These are phyloP conservation scores for Cephus sareptanus DNA, from an alignment of 2,888 invertebrate species.

Conservation along the genomic window DNA sequence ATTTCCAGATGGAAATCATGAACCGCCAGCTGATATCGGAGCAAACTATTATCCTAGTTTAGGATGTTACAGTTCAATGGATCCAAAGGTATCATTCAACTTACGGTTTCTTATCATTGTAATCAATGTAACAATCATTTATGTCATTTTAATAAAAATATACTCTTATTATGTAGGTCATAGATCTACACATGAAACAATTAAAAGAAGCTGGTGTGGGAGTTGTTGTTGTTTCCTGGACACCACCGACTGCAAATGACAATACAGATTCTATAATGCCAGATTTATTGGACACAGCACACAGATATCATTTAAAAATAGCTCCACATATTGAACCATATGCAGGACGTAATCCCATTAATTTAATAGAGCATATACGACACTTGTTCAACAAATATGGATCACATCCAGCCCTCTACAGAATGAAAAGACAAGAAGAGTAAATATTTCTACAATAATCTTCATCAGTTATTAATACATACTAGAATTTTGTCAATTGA, in stretches of 20 bases:
- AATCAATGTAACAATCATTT: background rate
- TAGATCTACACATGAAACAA: conserved; percentile 72
- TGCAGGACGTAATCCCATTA: conserved; percentile 67
- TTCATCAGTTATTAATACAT: background rate
- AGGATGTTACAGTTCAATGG: conserved; percentile 69
- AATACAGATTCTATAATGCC: conserved; percentile 65
- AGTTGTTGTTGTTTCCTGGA: conserved; percentile 71
- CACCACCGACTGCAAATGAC: conserved; percentile 64
- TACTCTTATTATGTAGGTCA: conserved; percentile 47
- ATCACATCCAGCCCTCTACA: conserved; percentile 70
- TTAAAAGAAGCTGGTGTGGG: conserved; percentile 72
- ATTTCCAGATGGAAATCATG: conserved; percentile 67
- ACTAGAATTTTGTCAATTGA: conserved; percentile 4
- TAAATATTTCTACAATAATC: conserved; percentile 28
- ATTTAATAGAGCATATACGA: conserved; percentile 66
- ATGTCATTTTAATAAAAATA: background rate
- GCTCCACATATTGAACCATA: conserved; percentile 74
- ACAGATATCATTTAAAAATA: conserved; percentile 68
- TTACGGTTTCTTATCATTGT: conserved; percentile 1
- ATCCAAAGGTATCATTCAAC: conserved; percentile 50
- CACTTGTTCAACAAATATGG: conserved; percentile 67
- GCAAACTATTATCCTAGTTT: conserved; percentile 69
- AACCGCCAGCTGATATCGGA: conserved; percentile 70
- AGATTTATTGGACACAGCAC: conserved; percentile 63
- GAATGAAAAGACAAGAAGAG: conserved; percentile 63